phyloP scores from a whole-genome alignment of 2,113 vertebrate species.

The Polypterus bichir region DNA sequence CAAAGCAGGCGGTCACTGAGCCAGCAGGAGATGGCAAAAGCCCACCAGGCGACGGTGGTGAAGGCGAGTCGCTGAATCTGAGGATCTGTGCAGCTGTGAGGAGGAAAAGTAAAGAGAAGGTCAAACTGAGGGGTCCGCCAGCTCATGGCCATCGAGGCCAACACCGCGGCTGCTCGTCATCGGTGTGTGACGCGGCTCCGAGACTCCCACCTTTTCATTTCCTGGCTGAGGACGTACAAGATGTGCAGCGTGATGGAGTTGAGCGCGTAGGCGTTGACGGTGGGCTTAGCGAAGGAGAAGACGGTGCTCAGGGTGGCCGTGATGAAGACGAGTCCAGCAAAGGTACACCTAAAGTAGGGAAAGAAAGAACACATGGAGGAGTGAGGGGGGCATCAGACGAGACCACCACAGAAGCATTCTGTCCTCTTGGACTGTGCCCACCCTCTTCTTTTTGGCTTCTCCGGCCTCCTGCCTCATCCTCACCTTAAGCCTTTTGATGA shows the following conservation, averaged over 20 bases:
- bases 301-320: slow-evolving; percentile 49
- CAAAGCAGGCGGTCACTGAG: slow-evolving; percentile 74
- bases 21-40: slow-evolving; percentile 74
- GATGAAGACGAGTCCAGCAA: slow-evolving; percentile 43
- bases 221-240: slow-evolving; percentile 48
- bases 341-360: slow-evolving; percentile 46
- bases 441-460: neutral
- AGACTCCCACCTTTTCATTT: slow-evolving; percentile 59
- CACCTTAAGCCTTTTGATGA: no score
- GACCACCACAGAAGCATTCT: no score
- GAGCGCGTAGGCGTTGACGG: slow-evolving; percentile 70
- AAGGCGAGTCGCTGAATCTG: slow-evolving; percentile 45
- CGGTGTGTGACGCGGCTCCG: no score
- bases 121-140: neutral
- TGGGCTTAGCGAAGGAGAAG: slow-evolving; percentile 70
- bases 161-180: no score
- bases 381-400: neutral
- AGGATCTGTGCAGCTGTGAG: slow-evolving; percentile 53
- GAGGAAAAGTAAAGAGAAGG: neutral
- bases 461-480: neutral
- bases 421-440: no score
- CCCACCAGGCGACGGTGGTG: slow-evolving; percentile 59
- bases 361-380: neutral
- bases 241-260: slow-evolving; percentile 74
- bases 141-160: no score